These are phyloP conservation scores for Ashinkailepas kermadecensis DNA, from an alignment of 2,888 invertebrate species.

Conservation along the genomic window DNA sequence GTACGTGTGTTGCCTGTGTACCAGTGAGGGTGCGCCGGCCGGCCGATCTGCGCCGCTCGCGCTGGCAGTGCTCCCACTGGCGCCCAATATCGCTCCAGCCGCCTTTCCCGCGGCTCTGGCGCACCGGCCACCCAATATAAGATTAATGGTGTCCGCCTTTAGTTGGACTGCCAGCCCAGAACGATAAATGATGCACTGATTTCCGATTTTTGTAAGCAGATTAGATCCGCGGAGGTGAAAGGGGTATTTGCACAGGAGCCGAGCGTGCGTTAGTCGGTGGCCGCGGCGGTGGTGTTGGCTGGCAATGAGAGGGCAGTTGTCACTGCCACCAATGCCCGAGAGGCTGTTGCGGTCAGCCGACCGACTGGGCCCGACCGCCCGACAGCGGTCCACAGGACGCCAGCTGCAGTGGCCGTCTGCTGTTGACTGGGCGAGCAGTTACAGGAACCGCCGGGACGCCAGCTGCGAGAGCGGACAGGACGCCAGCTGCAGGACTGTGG, in stretches of 20 bases:
- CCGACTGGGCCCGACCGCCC: not conserved
- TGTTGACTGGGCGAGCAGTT: too few species aligned
- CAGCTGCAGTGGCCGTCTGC: too few species aligned
- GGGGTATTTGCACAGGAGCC: constrained; percentile 21
- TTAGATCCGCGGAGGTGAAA: constrained; percentile 22
- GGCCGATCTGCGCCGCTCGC: not conserved
- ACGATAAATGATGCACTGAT: constrained; percentile 22
- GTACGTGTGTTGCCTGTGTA: too few species aligned
- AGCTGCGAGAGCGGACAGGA: not conserved
- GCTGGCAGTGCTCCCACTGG: not conserved
- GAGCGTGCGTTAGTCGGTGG: not conserved
- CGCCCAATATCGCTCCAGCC: not conserved
- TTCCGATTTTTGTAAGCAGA: constrained; percentile 23
- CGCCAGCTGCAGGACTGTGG: not conserved
- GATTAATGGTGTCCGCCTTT: constrained; percentile 19
- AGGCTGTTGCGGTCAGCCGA: not conserved
- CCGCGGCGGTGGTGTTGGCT: not conserved
- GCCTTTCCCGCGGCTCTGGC: not conserved
- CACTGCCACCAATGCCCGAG: not conserved
- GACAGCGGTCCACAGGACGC: too few species aligned
- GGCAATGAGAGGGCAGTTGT: not conserved
- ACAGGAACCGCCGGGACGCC: not conserved
- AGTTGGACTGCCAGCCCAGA: constrained; percentile 19
- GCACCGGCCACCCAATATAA: constrained; percentile 13
- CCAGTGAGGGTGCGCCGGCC: too few species aligned